These are phyloP conservation scores for Petrocephalus schoutedeni DNA, from an alignment of 2,797 vertebrate species.

Conservation along the genomic window DNA sequence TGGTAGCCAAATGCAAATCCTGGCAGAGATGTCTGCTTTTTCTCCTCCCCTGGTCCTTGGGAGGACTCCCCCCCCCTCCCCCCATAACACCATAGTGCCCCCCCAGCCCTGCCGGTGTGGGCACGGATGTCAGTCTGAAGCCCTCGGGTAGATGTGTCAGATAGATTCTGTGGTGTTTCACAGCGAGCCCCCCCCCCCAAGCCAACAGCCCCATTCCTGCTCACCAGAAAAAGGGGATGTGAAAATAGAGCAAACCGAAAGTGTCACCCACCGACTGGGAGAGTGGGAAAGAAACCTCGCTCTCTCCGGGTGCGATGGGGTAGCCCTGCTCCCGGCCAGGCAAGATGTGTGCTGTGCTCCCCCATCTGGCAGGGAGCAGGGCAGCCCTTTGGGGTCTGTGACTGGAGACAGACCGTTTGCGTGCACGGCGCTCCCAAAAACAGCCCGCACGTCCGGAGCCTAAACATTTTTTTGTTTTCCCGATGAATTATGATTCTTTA, in stretches of 20 bases:
- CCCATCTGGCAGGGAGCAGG: not conserved
- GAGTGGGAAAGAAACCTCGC: not conserved
- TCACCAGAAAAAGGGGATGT: not conserved
- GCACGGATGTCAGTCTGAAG: not conserved
- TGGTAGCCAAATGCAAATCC: not conserved
- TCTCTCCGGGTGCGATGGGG: not conserved
- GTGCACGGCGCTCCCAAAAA: conserved; percentile 37
- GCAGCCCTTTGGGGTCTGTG: not conserved
- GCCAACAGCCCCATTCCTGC: not conserved
- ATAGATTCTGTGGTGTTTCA: not conserved
- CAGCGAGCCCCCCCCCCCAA: not conserved
- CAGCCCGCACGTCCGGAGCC: conserved; percentile 23
- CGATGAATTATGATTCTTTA: not conserved
- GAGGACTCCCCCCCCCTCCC: not conserved
- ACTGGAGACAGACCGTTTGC: not conserved
- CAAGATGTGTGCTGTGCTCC: too few species aligned
- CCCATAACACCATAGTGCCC: not conserved
- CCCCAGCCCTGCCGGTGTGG: not conserved
- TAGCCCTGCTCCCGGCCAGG: too few species aligned
- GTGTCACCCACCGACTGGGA: not conserved
- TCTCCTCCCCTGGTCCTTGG: too few species aligned
- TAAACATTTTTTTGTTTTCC: not conserved
- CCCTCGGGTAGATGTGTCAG: not conserved
- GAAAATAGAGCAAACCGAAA: not conserved
- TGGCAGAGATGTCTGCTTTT: not conserved